Base-by-base conservation (phyloP, 1,140 invertebrate species). In the Rhopalosiphum maidis region DNA sequence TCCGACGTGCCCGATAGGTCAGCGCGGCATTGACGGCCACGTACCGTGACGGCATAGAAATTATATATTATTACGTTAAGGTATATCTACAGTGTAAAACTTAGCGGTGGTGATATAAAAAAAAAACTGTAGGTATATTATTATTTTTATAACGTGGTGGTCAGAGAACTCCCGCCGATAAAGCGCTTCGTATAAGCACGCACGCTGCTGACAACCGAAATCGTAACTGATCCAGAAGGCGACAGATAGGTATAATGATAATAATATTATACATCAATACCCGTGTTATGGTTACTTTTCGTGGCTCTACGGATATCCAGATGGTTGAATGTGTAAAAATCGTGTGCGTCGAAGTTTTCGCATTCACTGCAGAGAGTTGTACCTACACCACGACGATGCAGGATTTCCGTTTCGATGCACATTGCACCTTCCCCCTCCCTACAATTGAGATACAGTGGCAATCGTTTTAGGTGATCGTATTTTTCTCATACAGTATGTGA, bases 11-110 rank as follows among this genome's bases (percentile, higher is more conserved):
- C 35, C 37, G 51, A 54, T 25, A 18, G 11, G 86, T 87, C 86
- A 46, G 86, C 11, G 55, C 55, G 55, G 55, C 55, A 60, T 60
- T 60, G 55, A 48, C 41, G 35, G 37, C 55, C 55, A 60, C 35
- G 83, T 22, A 87, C 55, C 90, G 90, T 91, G 55, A 91, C 90
- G 90, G 35, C 22, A 21, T 25, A 77, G 37, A 25, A 68, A 91
- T 25, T 48, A 55, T 55, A 91, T 82, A 91, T 46, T 68, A 91
- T 83, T 83, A 83, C n/a, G 18, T n/a, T 77, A 77, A 35, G 15
- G 30, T 83, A 83, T 23, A 37, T 37, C 6, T 83, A 83, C 35
- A 4, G 77, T 83, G 35, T 22, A 82, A 68, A 6, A 37, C 77
- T 35, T 35, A 3, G 25, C 25, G 54, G 8, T 48, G 48, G 48